Conservation (phyloP, 2,113 vertebrate genomes). For the Lanius collurio region DNA sequence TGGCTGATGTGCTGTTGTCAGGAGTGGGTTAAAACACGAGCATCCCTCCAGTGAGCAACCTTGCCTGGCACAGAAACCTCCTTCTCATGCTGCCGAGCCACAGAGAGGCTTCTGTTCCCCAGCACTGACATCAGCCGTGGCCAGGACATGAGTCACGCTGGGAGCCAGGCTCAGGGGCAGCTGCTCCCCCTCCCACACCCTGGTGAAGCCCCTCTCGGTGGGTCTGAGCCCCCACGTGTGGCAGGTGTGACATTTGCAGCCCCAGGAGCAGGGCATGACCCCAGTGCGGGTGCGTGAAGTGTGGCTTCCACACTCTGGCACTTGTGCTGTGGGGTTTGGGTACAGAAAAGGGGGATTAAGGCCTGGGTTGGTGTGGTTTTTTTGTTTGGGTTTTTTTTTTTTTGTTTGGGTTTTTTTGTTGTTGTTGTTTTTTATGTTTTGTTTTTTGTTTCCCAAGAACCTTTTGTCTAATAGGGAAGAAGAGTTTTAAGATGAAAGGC, state of each 20-base stretch:
- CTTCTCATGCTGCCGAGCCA: neutral
- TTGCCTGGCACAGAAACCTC: constrained; percentile 19
- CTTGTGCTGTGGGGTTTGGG: neutral
- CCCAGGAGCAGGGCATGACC: neutral
- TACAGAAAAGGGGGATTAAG: neutral
- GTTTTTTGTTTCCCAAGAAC: fast-evolving
- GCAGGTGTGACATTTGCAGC: fast-evolving
- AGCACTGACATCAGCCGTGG: neutral
- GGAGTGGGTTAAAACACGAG: neutral
- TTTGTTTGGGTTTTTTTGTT: too few species aligned
- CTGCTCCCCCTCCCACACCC: neutral
- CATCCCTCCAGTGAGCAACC: neutral
- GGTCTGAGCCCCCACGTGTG: neutral
- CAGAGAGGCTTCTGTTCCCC: constrained; percentile 18
- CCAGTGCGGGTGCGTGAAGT: neutral
- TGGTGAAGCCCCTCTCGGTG: fast-evolving
- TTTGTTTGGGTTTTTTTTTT: neutral
- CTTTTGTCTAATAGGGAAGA: neutral
- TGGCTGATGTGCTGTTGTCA: neutral
- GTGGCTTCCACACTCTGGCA: fast-evolving
- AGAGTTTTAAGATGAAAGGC: neutral
- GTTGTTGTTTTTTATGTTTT: neutral
- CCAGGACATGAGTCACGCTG: neutral
- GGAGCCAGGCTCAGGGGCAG: neutral
- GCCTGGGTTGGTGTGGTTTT: neutral